phyloP scores from a whole-genome alignment of 2,113 vertebrate genomes.

The Toxotes jaculatrix region DNA sequence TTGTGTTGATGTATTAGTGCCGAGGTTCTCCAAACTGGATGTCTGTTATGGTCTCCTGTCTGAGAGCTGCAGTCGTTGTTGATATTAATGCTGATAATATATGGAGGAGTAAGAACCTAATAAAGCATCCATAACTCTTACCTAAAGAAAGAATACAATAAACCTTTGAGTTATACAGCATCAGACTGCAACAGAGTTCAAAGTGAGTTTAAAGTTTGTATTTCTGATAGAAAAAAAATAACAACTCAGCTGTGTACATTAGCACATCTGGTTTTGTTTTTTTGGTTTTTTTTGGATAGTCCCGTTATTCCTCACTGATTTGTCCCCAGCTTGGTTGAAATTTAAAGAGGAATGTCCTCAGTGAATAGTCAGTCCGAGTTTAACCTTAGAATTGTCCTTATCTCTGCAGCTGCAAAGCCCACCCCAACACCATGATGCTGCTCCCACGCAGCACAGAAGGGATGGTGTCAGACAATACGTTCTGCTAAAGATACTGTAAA shows the following conservation, averaged over 20 bases:
- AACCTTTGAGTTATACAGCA: not conserved
- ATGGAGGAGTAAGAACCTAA: not conserved
- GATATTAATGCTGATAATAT: constrained; percentile 30
- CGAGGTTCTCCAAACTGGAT: constrained; percentile 8
- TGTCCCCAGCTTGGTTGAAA: not conserved
- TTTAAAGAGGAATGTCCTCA: not conserved
- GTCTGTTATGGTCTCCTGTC: constrained; percentile 34
- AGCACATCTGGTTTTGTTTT: not conserved
- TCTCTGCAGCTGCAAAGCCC: not conserved
- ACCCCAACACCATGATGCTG: not conserved
- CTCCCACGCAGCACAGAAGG: not conserved
- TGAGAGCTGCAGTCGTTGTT: constrained; percentile 4
- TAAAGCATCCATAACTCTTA: constrained; percentile 37
- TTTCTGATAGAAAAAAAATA: not conserved
- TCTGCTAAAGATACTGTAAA: not conserved
- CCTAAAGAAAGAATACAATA: not conserved
- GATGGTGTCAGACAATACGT: not conserved
- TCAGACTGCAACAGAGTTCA: not conserved
- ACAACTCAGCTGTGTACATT: not conserved
- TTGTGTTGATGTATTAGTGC: constrained; percentile 15
- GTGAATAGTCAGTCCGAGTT: too few relatives aligned
- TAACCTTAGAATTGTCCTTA: too few relatives aligned
- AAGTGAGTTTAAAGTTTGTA: not conserved
- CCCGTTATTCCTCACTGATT: not conserved
- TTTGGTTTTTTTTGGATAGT: not conserved